phyloP scores from a whole-genome alignment of 1,140 invertebrate genomes.

The Heliothis virescens region DNA sequence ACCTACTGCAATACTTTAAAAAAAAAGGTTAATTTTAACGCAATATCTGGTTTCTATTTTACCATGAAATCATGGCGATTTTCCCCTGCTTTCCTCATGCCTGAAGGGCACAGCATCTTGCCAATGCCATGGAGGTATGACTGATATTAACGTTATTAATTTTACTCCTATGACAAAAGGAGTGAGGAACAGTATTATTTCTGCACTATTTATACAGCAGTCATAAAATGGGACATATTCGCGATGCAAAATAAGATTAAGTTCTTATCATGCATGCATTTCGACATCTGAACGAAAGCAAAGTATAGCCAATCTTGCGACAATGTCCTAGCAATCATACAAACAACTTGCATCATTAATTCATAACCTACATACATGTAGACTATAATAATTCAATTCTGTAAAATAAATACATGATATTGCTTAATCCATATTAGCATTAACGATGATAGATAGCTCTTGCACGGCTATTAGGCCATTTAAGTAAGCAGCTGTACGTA shows the following conservation, averaged over 20 bases:
- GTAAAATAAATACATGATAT: conserved; percentile 7
- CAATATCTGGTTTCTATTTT: not conserved
- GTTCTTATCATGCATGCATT: no score
- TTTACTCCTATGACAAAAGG: no score
- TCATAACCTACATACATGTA: conserved; percentile 30
- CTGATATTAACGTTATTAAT: no score
- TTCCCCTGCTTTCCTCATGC: not conserved
- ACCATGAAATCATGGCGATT: not conserved
- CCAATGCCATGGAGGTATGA: no score
- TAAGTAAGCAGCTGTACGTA: conserved; percentile 26
- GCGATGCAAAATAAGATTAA: not conserved
- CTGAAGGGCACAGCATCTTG: not conserved
- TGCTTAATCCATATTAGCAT: conserved; percentile 22
- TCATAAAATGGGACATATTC: not conserved
- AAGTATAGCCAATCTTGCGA: not conserved
- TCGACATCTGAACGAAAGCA: no score
- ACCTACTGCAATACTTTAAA: not conserved
- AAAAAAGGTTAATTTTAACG: not conserved
- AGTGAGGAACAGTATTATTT: no score
- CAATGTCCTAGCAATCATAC: conserved; percentile 6
- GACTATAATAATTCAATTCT: conserved; percentile 28
- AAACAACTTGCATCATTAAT: conserved; percentile 29
- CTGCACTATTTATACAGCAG: not conserved
- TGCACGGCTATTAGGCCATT: conserved; percentile 27
- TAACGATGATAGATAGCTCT: conserved; percentile 28